Evolutionary conservation across 2,797 vertebrate genomes (phyloP), one percentile per base, ranked within the genome.

Genomic region (Siniperca obscura): DNA sequence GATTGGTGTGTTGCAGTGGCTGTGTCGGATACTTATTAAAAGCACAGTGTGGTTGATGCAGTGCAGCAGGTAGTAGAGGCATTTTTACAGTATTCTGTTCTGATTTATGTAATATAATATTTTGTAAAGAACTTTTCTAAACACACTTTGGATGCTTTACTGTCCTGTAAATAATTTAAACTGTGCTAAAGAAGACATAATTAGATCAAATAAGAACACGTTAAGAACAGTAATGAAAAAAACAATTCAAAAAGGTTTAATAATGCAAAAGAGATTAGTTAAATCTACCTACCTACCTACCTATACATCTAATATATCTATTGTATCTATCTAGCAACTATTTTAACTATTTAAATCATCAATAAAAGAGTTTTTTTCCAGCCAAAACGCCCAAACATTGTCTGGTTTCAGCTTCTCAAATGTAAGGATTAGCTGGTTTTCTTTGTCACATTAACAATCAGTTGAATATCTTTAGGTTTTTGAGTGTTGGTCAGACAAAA

Each of bases 1-100:
- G 90, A 89, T 86, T 91, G 92, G 74, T 88, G 86, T 76, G 81
- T 76, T 74, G 81, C 89, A 86, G 86, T 30, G 65, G 84, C 78
- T 55, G 71, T 74, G 85, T 88, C 62, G 80, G 66, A 21, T 48
- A 40, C 85, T 86, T 87, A 86, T 86, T 87, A 85, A 85, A 87
- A 86, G 85, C 56, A 67, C 42, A 30, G 68, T 34, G 84, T 27
- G 67, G 68, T 36, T 82, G 81, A 86, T 83, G 87, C 70, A 80
- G 77, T 46, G 84, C 75, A 68, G 70, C 64, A 38, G 19, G 59
- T 52, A 50, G 50, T 50, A 21, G 44, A 76, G 68, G 69, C 74
- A 71, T 83, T 82, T 80, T 56, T 46, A 59, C 69, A 72, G 50
- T 30, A 50, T 52, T 36, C 44, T 25, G 8, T 66, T 44, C 11